These are phyloP conservation scores for Lordiphosa fenestrarum DNA, from an alignment of 2,888 invertebrate genomes.

Conservation along the genomic window DNA sequence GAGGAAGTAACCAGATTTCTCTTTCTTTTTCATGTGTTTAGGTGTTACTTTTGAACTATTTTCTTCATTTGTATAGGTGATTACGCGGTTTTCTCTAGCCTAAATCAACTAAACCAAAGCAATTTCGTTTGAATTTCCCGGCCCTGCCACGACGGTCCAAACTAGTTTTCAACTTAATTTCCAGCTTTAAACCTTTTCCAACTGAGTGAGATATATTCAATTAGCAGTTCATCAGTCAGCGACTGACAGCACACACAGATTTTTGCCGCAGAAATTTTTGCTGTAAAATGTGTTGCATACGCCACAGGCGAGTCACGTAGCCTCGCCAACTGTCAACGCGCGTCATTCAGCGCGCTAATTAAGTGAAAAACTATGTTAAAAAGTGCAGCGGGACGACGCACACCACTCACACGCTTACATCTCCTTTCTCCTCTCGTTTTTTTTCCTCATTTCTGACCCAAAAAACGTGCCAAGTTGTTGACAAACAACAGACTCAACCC, in stretches of 20 bases:
- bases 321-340: constrained; percentile 58
- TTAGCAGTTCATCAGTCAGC: not conserved
- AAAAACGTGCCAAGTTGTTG: constrained; percentile 62
- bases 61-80: too few species aligned
- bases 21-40: too few species aligned
- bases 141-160: too few species aligned
- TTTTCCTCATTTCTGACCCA: constrained; percentile 3
- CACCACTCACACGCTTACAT: constrained; percentile 18
- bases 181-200: too few species aligned
- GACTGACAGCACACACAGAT: not conserved
- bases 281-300: constrained; percentile 53
- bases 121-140: too few species aligned
- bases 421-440: constrained; percentile 32
- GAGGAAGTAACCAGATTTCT: too few species aligned
- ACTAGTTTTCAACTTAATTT: too few species aligned
- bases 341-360: constrained; percentile 69
- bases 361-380: constrained; percentile 71
- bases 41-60: too few species aligned
- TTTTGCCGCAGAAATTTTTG: too few species aligned
- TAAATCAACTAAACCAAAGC: too few species aligned
- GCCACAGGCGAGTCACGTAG: constrained; percentile 51
- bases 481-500: constrained; percentile 52
- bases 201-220: too few species aligned
- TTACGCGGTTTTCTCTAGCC: too few species aligned
- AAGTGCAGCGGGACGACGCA: constrained; percentile 35